phyloP scores from a whole-genome alignment of 1,140 invertebrate genomes.

The Drosophila lini region DNA sequence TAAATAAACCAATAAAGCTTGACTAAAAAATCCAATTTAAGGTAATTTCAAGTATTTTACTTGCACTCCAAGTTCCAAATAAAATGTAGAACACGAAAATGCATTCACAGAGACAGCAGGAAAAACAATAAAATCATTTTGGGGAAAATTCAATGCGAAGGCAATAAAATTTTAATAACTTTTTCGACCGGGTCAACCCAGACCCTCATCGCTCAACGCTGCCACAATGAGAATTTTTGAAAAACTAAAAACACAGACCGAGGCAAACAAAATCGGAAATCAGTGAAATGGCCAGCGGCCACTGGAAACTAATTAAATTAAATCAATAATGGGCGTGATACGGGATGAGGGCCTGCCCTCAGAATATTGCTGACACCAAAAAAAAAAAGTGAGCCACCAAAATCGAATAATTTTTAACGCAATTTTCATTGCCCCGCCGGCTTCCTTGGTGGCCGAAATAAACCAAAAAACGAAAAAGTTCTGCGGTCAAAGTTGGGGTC shows the following conservation, averaged over 20 bases:
- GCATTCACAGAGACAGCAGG: slow-evolving; percentile 47
- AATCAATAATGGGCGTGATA: slow-evolving; percentile 65
- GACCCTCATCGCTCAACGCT: slow-evolving; percentile 55
- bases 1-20: slow-evolving; percentile 7
- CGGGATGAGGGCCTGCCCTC: slow-evolving; percentile 33
- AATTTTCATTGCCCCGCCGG: slow-evolving; percentile 44
- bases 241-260: slow-evolving; percentile 60
- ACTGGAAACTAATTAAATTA: slow-evolving; percentile 75
- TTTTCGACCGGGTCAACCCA: slow-evolving; percentile 47
- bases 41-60: slow-evolving; percentile 12
- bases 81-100: slow-evolving; percentile 44
- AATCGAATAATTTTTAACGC: slow-evolving; percentile 52
- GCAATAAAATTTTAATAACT: slow-evolving; percentile 76
- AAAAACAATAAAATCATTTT: slow-evolving; percentile 54
- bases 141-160: slow-evolving; percentile 30
- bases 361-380: slow-evolving; percentile 43
- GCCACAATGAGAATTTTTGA: slow-evolving; percentile 43
- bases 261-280: slow-evolving; percentile 64
- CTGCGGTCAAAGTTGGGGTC: slow-evolving; percentile 37
- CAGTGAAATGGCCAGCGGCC: slow-evolving; percentile 57
- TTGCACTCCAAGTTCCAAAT: background rate
- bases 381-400: slow-evolving; percentile 40
- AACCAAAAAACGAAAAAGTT: slow-evolving; percentile 30
- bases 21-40: slow-evolving; percentile 28
- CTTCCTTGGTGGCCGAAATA: slow-evolving; percentile 20